Base-by-base conservation (phyloP, 2,113 vertebrate genomes). In the Tricholaema leucomelas region DNA sequence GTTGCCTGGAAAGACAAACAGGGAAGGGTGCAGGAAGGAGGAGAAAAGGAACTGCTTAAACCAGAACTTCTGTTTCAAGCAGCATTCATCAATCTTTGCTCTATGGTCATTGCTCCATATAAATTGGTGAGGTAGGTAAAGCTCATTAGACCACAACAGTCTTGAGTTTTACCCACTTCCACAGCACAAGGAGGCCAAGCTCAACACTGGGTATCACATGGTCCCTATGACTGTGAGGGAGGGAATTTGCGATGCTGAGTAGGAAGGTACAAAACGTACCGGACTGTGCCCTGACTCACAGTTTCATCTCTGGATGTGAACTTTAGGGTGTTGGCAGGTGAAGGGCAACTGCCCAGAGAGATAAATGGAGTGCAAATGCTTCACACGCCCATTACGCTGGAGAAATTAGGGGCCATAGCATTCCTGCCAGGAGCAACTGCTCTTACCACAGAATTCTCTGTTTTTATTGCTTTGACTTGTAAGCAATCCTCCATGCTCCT, bases 361-460 rank as follows among this genome's bases (percentile, higher is more conserved):
- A 28, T 58, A 81, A 90, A 92, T 38, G 36, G 28, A 60, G 88
- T 69, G 64, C 38, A 94, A 92, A 84, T 18, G 10, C 64, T 52
- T 80, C 66, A 92, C 6, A 40, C 50, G 61, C 74, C 46, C 64
- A 25, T 16, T 64, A 30, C 1, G 0, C 11, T 4, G 21, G 30
- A 85, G 76, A 74, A 63, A 81, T 60, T 20, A 85, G 60, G 21
- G 54, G 12, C 55, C 2, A 0, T 0, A 0, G 54, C 3, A 71
- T 54, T 83, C 69, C 87, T 80, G 56, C 86, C 59, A 90, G 93
- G 90, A 81, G 76, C 75, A 88, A 50, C 73, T 63, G 87, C 74
- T 90, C 99, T 98, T 98, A 99, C 99, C 98, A 99, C 96, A 31
- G 98, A 98, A 96, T 98, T 98, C 97, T 99, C 99, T 0, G 98